Percentiles rank a stretch among this genome's conserved stretches.
Conservation (phyloP, 2,888 invertebrate genomes). For the Callyntrura guangdongensis region DNA sequence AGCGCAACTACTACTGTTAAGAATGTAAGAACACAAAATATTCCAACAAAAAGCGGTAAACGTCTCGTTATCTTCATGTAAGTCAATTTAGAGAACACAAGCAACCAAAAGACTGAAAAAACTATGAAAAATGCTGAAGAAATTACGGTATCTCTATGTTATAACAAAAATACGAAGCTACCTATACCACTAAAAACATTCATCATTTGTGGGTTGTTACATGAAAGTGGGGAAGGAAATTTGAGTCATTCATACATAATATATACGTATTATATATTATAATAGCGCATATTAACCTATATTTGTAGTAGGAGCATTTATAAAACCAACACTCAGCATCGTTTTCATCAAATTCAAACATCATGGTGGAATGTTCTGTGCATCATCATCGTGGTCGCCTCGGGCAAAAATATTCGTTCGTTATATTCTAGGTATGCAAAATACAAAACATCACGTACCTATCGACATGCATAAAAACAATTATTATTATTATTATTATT, state of each 20-base stretch:
- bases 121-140: conserved; percentile 79
- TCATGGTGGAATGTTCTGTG: conserved; percentile 61
- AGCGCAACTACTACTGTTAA: conserved; percentile 64
- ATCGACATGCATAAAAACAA: conserved; percentile 2
- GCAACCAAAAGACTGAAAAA: conserved; percentile 81
- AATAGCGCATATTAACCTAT: conserved; percentile 48
- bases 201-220: conserved; percentile 72
- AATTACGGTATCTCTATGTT: conserved; percentile 79
- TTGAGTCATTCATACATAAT: conserved; percentile 70
- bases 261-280: conserved; percentile 39
- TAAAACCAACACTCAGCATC: conserved; percentile 37
- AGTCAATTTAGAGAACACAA: conserved; percentile 76
- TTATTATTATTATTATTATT: neutral
- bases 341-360: conserved; percentile 49
- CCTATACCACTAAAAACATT: conserved; percentile 66
- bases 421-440: conserved; percentile 48
- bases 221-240: conserved; percentile 52
- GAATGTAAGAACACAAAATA: conserved; percentile 61
- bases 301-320: conserved; percentile 57
- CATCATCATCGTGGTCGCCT: conserved; percentile 60
- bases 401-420: conserved; percentile 17
- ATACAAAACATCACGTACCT: conserved; percentile 54
- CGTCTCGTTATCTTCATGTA: conserved; percentile 74
- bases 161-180: conserved; percentile 68
- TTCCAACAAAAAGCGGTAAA: conserved; percentile 70